Evolutionary conservation across 2,797 vertebrate species (phyloP).

Genomic region (Sebastes aleutianus): DNA sequence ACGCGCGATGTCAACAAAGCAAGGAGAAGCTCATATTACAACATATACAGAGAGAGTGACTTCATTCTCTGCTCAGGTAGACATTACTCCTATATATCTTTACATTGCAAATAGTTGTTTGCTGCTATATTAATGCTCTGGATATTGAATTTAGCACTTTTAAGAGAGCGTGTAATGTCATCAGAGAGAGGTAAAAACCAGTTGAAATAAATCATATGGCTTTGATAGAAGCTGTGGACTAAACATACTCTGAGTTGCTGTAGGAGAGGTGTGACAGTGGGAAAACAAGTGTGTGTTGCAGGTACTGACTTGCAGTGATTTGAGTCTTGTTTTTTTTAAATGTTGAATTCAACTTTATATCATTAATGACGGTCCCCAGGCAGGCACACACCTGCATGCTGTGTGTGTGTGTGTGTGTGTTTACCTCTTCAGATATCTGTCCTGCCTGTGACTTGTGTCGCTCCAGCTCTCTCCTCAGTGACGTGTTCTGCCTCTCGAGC

Average conservation of each 20-base stretch:
- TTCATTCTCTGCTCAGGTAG: no score
- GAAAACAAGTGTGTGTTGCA: conserved; percentile 36
- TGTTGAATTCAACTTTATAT: background rate
- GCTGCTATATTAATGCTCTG: no score
- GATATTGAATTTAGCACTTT: no score
- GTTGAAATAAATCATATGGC: conserved; percentile 21
- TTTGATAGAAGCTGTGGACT: conserved; percentile 16
- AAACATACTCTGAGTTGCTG: conserved; percentile 9
- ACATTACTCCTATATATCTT: no score
- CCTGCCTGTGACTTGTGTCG: conserved; percentile 83
- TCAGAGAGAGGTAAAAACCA: no score
- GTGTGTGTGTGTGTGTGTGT: background rate
- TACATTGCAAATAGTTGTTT: no score
- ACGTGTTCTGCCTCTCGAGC: conserved; percentile 93
- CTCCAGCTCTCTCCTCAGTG: conserved; percentile 91
- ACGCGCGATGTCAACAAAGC: no score
- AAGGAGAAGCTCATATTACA: no score
- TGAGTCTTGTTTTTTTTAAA: background rate
- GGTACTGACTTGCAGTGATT: conserved; percentile 25
- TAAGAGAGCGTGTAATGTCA: no score
- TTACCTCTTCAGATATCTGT: conserved; percentile 92
- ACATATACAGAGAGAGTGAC: no score
- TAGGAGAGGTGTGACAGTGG: conserved; percentile 1
- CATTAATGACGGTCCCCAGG: background rate
- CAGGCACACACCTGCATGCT: background rate